These are phyloP conservation scores for Bryconaethiops microstoma DNA, from an alignment of 2,797 vertebrate genomes.

Conservation along the genomic window DNA sequence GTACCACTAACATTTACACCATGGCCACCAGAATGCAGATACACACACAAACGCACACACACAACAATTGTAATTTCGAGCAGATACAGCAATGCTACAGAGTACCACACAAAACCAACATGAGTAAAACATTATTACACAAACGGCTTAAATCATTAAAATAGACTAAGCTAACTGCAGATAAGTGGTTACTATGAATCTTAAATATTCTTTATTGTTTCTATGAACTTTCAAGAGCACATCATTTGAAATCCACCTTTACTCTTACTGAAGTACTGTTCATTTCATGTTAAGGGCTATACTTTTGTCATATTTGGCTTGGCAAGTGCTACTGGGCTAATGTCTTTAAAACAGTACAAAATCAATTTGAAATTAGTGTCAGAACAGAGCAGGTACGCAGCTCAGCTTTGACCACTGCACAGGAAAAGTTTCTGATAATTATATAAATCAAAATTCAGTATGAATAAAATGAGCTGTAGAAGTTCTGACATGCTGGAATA, in stretches of 20 bases:
- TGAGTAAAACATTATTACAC: too few species aligned
- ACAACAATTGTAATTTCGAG: too few species aligned
- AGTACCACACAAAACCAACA: neutral
- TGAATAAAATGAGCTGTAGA: neutral
- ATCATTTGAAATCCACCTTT: too few species aligned
- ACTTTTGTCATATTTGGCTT: neutral
- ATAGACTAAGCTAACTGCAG: neutral
- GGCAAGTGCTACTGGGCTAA: neutral
- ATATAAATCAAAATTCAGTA: neutral
- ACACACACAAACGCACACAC: too few species aligned
- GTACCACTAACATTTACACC: constrained; percentile 6
- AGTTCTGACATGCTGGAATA: neutral
- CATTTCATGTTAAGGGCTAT: neutral
- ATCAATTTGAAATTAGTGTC: neutral
- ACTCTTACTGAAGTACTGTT: neutral
- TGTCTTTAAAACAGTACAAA: too few species aligned
- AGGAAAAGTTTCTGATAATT: neutral
- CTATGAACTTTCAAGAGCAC: too few species aligned
- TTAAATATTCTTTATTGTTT: neutral
- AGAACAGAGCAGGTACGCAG: neutral
- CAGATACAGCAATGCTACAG: too few species aligned
- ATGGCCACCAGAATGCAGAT: neutral
- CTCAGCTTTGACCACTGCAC: neutral
- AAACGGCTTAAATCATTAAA: neutral
- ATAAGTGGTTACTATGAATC: neutral